These are phyloP conservation scores for Bucco capensis DNA, from an alignment of 2,113 vertebrate species.

Conservation along the genomic window DNA sequence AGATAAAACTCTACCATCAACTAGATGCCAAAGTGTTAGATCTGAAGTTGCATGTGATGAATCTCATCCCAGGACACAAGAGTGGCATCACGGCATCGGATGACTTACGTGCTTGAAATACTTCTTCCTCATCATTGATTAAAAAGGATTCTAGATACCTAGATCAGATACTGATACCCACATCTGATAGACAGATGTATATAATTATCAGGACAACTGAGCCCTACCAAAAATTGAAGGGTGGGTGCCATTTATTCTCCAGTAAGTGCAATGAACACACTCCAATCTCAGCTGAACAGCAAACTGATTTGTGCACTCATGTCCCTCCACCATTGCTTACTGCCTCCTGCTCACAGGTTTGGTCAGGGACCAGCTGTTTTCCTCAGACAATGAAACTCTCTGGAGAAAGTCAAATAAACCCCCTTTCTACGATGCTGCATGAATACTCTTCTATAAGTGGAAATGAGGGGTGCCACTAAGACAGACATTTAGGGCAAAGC, in stretches of 20 bases:
- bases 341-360: not conserved
- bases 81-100: not conserved
- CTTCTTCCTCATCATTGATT: not conserved
- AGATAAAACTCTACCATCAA: not conserved
- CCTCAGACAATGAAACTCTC: slow-evolving; percentile 41
- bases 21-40: not conserved
- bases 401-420: slow-evolving; percentile 21
- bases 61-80: not conserved
- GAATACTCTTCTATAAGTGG: slow-evolving; percentile 47
- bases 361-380: not conserved
- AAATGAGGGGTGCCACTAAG: slow-evolving; percentile 38
- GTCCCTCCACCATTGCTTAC: not conserved
- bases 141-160: not conserved
- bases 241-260: not conserved
- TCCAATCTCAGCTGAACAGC: not conserved
- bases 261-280: not conserved
- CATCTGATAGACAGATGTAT: not conserved
- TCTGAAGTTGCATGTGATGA: not conserved
- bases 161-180: not conserved
- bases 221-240: not conserved
- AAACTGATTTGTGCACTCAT: not conserved
- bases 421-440: slow-evolving; percentile 26
- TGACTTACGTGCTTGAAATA: not conserved
- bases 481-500: slow-evolving; percentile 29
- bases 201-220: not conserved